phyloP scores from a whole-genome alignment of 2,888 invertebrate species.

The Pachliopta kotzebuea region DNA sequence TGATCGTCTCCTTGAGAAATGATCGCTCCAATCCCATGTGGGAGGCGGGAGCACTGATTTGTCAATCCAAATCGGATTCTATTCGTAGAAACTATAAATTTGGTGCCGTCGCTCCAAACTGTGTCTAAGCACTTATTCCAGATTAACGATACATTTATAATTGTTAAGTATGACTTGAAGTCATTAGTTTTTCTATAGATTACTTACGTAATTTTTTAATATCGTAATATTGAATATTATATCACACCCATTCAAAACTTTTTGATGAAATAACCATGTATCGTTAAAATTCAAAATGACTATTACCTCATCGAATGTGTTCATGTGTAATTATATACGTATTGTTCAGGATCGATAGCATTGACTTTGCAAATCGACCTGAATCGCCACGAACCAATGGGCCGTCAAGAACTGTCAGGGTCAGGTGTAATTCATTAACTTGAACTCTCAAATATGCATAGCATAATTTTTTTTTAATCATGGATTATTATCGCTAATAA shows the following conservation, averaged over 20 bases:
- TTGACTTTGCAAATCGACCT: slow-evolving; percentile 24
- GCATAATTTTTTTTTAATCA: no score
- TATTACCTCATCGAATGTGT: slow-evolving; percentile 1
- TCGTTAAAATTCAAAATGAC: slow-evolving; percentile 4
- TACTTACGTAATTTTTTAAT: neutral
- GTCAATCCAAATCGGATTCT: slow-evolving; percentile 8
- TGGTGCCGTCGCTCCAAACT: slow-evolving; percentile 4
- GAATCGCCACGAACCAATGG: slow-evolving; percentile 42
- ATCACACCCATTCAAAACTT: no score
- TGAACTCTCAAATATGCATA: slow-evolving; percentile 9
- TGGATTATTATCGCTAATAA: no score
- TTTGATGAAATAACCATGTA: neutral
- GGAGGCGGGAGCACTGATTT: slow-evolving; percentile 15
- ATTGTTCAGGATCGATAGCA: slow-evolving; percentile 21
- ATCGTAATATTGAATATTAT: neutral
- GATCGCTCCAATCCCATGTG: slow-evolving; percentile 9
- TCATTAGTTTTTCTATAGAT: neutral
- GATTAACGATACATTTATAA: neutral
- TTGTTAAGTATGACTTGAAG: neutral
- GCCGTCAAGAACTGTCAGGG: slow-evolving; percentile 37
- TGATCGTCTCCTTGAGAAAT: slow-evolving; percentile 34
- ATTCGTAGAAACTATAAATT: slow-evolving; percentile 21
- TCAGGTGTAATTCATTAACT: slow-evolving; percentile 30
- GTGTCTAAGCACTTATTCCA: neutral
- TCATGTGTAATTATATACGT: slow-evolving; percentile 19